Base-by-base conservation (phyloP, 92 coral and sea anemone genomes). In the Scolanthus callimorphus region DNA sequence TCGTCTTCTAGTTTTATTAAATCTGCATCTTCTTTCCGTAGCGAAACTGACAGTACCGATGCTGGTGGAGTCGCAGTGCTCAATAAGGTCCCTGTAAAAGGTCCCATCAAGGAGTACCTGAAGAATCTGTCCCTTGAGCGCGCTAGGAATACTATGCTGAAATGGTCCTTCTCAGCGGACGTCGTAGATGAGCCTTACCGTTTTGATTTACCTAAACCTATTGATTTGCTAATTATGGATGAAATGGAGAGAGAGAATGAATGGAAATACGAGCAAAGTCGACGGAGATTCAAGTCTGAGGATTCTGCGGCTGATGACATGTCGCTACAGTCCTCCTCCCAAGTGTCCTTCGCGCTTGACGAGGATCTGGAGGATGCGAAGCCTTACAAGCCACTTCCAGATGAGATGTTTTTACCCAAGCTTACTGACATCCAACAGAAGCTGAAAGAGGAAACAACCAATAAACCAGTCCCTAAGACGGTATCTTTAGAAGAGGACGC, bases 121-220 rank as follows among this genome's bases (percentile, higher is more conserved):
- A 94, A 81, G 70, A 94, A 94, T 51, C 77, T 94, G 48, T 86
- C 71, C 28, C 57, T 94, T 86, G 99, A 94, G 55, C 67, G 95
- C 19, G 79, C 95, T 4, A 82, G 99, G 45, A 77, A 79, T 17
- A 74, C 86, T 25, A 94, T 90, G 84, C 74, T 94, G 60, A 81
- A 85, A 58, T 94, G 99, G 99, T 62, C 96, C 4, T 94, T 94
- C 30, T 89, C 99, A 17, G 81, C 91, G 24, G 99, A 94, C 52
- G 79, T 75, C 28, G 87, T 84, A 22, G 99, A 94, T 24, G 96
- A 89, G 24, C 99, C 99, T 1, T 30, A 59, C 22, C 81, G 99
- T 56, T 80, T 80, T 57, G 94, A 94, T 9, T 67, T 94, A 27
- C 99, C 96, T 15, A 84, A 79, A 53, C 99, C 99, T 0, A 65